A percentile compares a stretch with the other conserved stretches of the same genome.
phyloP scores from a whole-genome alignment of 2,888 invertebrate species.

The Aphrophora alni region DNA sequence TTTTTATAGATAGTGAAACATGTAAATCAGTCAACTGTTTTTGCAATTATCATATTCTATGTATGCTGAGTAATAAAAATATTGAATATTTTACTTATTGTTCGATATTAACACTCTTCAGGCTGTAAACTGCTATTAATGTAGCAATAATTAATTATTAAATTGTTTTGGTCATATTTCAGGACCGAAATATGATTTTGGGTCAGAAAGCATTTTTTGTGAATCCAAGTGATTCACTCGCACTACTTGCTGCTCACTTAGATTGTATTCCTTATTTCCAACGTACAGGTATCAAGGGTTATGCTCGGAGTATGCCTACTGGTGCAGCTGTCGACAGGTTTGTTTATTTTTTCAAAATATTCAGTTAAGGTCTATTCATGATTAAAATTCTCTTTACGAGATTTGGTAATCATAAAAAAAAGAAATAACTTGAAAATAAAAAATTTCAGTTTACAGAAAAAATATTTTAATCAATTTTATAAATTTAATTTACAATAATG shows the following conservation, averaged over 20 bases:
- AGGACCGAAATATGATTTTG: conserved; percentile 97
- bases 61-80: no score
- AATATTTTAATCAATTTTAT: conserved; percentile 41
- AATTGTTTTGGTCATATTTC: conserved; percentile 43
- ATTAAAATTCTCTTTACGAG: background rate
- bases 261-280: conserved; percentile 94
- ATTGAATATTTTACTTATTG: no score
- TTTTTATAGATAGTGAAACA: no score
- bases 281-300: conserved; percentile 85
- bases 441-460: conserved; percentile 13
- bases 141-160: no score
- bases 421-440: background rate
- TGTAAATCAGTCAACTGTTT: no score
- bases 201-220: conserved; percentile 97
- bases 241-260: conserved; percentile 91
- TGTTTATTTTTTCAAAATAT: conserved; percentile 26
- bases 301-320: conserved; percentile 98
- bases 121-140: no score
- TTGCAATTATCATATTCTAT: no score
- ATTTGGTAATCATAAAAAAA: background rate
- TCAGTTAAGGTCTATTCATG: background rate
- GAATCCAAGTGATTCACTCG: conserved; percentile 95
- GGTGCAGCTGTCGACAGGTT: conserved; percentile 88
- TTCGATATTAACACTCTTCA: no score
- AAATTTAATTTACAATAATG: conserved; percentile 17